Percentiles rank a stretch among this genome's conserved stretches.
phyloP scores from a whole-genome alignment of 2,888 invertebrate species.

The Cephus sareptanus region DNA sequence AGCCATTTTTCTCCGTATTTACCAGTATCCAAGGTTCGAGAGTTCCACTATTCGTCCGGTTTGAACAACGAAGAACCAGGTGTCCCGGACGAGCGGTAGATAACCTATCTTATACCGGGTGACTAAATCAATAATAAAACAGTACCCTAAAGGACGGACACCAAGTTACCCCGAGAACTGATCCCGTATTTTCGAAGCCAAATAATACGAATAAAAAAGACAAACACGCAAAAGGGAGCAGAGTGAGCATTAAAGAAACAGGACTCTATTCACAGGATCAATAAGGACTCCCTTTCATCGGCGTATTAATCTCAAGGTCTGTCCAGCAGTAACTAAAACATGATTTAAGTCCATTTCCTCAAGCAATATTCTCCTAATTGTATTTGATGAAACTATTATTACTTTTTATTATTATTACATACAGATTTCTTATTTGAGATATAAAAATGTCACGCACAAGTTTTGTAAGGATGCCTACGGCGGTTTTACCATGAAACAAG shows the following conservation, averaged over 20 bases:
- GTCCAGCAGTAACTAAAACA: not conserved
- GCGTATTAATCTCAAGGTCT: not conserved
- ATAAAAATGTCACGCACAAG: not conserved
- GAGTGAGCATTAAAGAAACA: not conserved
- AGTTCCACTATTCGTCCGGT: not conserved
- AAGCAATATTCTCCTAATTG: not conserved
- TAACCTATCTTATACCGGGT: not conserved
- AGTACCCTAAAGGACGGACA: not conserved
- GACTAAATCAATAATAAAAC: not conserved
- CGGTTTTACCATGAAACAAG: not conserved
- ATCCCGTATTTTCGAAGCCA: not conserved
- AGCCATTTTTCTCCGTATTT: conserved; percentile 7
- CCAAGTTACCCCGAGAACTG: not conserved
- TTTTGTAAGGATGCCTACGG: not conserved
- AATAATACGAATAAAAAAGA: not conserved
- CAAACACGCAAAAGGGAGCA: not conserved
- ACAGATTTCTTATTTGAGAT: not conserved
- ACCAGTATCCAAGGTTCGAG: conserved; percentile 9
- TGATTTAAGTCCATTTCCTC: no score
- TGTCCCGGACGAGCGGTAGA: conserved; percentile 7
- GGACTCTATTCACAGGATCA: not conserved
- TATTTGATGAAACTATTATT: not conserved
- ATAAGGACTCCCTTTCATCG: not conserved
- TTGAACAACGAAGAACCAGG: conserved; percentile 7
- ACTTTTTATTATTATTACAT: not conserved